Evolutionary conservation across 1,140 invertebrate genomes (phyloP), one percentile per base, ranked within the genome.

Genomic region (Sinella curviseta): DNA sequence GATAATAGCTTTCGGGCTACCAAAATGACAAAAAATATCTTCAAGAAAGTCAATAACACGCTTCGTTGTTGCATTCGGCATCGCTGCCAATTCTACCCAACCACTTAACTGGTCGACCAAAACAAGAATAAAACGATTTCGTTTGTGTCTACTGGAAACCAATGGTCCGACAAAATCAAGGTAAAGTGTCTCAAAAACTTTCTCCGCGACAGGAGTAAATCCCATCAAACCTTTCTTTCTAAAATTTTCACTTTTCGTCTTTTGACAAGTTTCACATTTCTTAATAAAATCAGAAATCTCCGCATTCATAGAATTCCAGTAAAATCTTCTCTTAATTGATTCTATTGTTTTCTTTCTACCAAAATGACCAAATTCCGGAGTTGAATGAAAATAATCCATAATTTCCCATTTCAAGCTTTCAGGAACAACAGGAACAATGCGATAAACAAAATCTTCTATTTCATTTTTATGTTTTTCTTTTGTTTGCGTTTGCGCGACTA

Each of bases 21-120:
- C 85, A 77, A 81, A 85, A 31, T 55, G 48, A 48, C 65, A 80
- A 24, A 86, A 76, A 26, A 85, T 73, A 30, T 82, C 78, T 1
- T 86, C 77, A 12, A 86, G 73, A 14, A 77, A 79, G 20, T 84
- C 74, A 14, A 83, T 84, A 36, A 86, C 80, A 28, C 82, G 85
- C 28, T 70, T 75, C 2, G 86, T 85, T 77, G 83, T 83, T 55
- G 84, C 82, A 48, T 85, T 80, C 36, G 77, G 57, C 70, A 86
- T 81, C 1, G 83, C 54, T 70, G 81, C 79, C 28, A 78, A 70
- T 78, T 84, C 84, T 8, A 83, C 77, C 82, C 83, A 87, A 76
- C 85, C 84, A 48, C 85, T 85, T 57, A 85, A 83, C 60, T 84
- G 82, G 80, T 86, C 85, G n/a, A 77, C 73, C 20, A 85, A 73